These are phyloP conservation scores for Styela plicata DNA, from an alignment of 23 tunicate species.

Conservation along the genomic window DNA sequence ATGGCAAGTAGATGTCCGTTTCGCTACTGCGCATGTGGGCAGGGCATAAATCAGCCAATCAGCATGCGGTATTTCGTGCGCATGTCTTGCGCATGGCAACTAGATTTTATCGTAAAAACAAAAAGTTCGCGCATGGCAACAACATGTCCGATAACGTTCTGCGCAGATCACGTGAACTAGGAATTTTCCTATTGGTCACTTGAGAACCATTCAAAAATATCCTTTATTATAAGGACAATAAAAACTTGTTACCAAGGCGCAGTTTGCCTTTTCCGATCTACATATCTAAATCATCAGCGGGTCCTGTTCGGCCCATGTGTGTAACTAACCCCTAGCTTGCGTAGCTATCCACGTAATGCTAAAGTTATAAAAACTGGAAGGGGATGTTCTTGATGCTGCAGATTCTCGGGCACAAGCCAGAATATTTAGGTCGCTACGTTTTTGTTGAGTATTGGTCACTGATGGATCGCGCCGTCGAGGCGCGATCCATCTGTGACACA, in stretches of 20 bases:
- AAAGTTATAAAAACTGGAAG: too few relatives aligned
- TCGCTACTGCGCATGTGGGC: background rate
- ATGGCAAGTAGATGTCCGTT: background rate
- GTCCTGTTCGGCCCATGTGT: background rate
- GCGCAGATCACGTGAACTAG: background rate
- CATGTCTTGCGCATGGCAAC: background rate
- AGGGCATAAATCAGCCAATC: background rate
- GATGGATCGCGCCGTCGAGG: too few relatives aligned
- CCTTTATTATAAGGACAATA: background rate
- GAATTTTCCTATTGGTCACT: background rate
- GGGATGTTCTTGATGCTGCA: too few relatives aligned
- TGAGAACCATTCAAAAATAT: background rate
- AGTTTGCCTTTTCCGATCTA: background rate
- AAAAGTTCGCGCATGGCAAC: background rate
- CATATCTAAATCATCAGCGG: background rate
- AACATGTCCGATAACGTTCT: background rate
- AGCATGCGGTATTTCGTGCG: background rate
- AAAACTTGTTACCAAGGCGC: background rate
- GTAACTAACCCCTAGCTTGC: background rate
- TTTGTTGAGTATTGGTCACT: too few relatives aligned
- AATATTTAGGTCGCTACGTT: too few relatives aligned
- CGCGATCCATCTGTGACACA: background rate
- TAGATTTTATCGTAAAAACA: background rate
- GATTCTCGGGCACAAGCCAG: too few relatives aligned
- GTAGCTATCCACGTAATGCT: too few relatives aligned